A percentile compares a stretch with the other conserved stretches of the same genome.
phyloP scores from a whole-genome alignment of 2,888 invertebrate genomes.

The Linnaemya vulpina region DNA sequence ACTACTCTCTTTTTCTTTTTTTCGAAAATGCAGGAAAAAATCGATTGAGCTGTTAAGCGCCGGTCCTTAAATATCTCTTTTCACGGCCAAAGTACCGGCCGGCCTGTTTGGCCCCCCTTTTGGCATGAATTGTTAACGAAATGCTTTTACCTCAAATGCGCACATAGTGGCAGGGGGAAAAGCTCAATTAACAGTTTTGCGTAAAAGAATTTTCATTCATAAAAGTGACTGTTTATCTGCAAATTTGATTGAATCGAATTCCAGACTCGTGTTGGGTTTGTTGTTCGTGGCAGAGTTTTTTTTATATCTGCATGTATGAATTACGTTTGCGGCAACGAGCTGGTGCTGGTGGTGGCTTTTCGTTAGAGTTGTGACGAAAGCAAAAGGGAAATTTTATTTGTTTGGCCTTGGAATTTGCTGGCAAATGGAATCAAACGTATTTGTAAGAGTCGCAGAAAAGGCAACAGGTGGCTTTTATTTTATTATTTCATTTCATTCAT shows the following conservation, averaged over 20 bases:
- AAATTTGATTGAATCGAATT: conserved; percentile 37
- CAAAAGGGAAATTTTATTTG: conserved; percentile 57
- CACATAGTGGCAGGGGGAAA: neutral
- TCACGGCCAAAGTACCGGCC: conserved; percentile 61
- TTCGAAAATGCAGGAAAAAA: conserved; percentile 70
- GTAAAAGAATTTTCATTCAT: conserved; percentile 75
- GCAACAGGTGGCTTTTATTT: conserved; percentile 58
- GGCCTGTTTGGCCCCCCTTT: conserved; percentile 36
- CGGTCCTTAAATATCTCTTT: conserved; percentile 55
- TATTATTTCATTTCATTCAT: conserved; percentile 9
- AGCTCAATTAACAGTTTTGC: conserved; percentile 64
- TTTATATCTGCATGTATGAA: too few species aligned
- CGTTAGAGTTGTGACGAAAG: conserved; percentile 59
- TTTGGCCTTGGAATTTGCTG: conserved; percentile 60
- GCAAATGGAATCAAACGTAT: conserved; percentile 7
- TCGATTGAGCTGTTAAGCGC: conserved; percentile 74
- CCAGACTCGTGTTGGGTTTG: conserved; percentile 17
- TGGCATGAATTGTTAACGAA: neutral
- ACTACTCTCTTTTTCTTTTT: conserved; percentile 8
- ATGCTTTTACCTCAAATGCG: conserved; percentile 28
- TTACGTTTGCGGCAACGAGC: neutral
- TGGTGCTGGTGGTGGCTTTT: conserved; percentile 30
- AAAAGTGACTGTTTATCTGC: conserved; percentile 38
- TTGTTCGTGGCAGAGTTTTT: too few species aligned
- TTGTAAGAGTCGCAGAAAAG: conserved; percentile 4